Evolutionary conservation across 2,113 vertebrate genomes (phyloP), one percentile per base, ranked within the genome.

Genomic region (Varanus salvator): DNA sequence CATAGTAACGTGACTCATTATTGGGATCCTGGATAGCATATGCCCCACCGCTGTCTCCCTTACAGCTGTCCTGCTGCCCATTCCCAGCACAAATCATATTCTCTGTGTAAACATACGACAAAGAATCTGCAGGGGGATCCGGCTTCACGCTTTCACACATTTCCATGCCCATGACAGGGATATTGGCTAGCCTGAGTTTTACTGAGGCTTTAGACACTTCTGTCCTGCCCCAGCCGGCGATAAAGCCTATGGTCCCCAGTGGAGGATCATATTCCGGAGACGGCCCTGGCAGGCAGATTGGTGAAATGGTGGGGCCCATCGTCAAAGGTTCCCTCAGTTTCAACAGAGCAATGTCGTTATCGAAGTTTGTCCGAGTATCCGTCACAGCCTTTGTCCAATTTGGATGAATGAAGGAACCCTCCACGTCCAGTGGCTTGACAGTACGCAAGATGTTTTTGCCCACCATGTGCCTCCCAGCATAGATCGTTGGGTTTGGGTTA

Each of bases 41-140:
- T 14, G 98, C 97, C 7, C 99, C 98, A 0, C 99, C 99, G 0
- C 98, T 98, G 34, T 99, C 99, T 31, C 98, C 97, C 0, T 86
- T 0, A 82, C 99, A 99, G 91, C 98, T 98, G 93, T 99, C 99
- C 38, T 93, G 95, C 0, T 95, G 96, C 75, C 66, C 93, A 0
- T 86, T 95, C 11, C 99, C 99, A 12, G 98, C 99, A 94, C 99
- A 99, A 93, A 99, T 97, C 98, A 99, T 99, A 87, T 99, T 99
- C 3, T 96, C 29, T 0, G 98, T 98, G 94, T 98, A 97, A 1
- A 3, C 8, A 6, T 94, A 95, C 15, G 11, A 11, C 0, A 21
- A 17, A 0, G 77, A 50, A 71, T 80, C 74, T 0, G 68, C 48
- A 0, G 0, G 29, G 4, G 29, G 1, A 1, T 93, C 81, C 1